Conservation (phyloP, 2,797 vertebrate genomes). For the Gallinago nigripennis region DNA sequence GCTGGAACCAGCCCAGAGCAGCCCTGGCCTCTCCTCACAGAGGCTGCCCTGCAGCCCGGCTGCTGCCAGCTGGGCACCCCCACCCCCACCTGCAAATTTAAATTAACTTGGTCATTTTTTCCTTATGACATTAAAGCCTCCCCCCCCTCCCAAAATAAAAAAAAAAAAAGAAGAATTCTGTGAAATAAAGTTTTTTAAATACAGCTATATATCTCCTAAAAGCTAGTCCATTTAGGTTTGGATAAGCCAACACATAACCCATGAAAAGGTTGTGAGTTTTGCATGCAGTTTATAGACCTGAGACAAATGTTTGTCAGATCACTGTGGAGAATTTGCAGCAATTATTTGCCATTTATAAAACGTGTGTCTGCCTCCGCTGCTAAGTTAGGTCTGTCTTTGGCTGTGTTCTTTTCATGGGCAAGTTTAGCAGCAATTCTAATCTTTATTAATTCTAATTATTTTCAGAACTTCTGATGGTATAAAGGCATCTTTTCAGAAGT, state of each 20-base stretch:
- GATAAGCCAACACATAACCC: neutral
- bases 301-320: neutral
- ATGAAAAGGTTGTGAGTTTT: neutral
- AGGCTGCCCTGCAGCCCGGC: fast-evolving
- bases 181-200: neutral
- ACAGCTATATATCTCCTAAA: neutral
- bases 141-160: no score
- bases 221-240: neutral
- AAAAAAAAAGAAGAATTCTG: neutral
- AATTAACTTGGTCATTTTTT: neutral
- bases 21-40: neutral
- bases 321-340: neutral
- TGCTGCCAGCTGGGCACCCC: fast-evolving
- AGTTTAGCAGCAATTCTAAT: neutral
- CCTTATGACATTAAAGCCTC: neutral
- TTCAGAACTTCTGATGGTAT: neutral
- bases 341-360: neutral
- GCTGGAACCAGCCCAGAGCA: fast-evolving
- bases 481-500: neutral
- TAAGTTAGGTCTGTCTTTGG: neutral
- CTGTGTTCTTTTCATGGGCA: neutral
- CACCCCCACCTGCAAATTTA: fast-evolving
- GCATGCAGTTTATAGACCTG: neutral
- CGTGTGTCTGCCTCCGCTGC: neutral
- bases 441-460: neutral